Evolutionary conservation across 2,797 vertebrate genomes (phyloP).

Genomic region (Mormyrus hasselquistii): DNA sequence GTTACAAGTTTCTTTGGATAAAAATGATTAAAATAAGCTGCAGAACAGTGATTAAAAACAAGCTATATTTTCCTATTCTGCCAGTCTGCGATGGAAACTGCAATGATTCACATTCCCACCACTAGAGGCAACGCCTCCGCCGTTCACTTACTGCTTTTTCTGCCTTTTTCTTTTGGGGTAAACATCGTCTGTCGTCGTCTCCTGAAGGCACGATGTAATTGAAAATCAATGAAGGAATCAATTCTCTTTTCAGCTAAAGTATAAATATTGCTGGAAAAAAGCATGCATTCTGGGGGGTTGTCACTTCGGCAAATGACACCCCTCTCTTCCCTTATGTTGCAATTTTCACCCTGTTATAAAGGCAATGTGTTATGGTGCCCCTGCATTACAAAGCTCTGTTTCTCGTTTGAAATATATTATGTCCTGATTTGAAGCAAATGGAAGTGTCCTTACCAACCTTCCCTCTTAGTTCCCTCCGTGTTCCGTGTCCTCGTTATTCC

Average conservation of each 20-base stretch:
- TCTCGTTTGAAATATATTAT: background rate
- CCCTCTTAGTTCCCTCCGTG: background rate
- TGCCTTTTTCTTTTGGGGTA: background rate
- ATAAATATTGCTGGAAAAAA: constrained; percentile 8
- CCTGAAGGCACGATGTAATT: constrained; percentile 3
- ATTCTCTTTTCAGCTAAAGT: constrained; percentile 15
- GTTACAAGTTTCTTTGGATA: background rate
- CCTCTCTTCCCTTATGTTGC: background rate
- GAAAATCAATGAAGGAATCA: constrained; percentile 2
- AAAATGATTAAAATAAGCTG: background rate
- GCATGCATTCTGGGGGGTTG: background rate
- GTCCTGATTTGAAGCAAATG: background rate
- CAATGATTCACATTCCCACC: background rate
- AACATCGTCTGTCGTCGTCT: background rate
- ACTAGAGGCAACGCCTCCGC: background rate
- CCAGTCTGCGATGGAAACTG: background rate
- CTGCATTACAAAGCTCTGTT: background rate
- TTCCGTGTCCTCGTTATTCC: background rate
- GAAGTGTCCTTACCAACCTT: background rate
- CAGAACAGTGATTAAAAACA: background rate
- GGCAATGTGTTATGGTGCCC: background rate
- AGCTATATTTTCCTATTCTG: background rate
- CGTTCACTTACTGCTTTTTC: background rate
- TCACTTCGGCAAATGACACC: background rate
- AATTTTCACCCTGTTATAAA: background rate